A percentile compares a stretch with the other conserved stretches of the same genome.
These are phyloP conservation scores for Pararge aegeria DNA, from an alignment of 1,140 invertebrate genomes.

Conservation along the genomic window DNA sequence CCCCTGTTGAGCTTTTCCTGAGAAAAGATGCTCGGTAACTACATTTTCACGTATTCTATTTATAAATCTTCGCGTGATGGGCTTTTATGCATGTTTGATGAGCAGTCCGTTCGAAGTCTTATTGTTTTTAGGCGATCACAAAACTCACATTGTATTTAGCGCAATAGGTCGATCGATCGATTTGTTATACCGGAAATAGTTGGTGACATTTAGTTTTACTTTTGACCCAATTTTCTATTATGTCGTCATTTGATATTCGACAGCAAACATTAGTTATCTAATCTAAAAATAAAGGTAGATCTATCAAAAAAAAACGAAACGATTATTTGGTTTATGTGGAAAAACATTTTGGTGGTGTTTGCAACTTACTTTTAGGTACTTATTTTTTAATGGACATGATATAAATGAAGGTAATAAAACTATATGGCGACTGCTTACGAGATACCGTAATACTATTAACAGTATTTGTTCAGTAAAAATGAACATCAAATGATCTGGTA, in stretches of 20 bases:
- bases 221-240: conserved; percentile 50
- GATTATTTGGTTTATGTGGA: too few species aligned
- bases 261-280: conserved; percentile 14
- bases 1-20: not conserved
- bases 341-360: too few species aligned
- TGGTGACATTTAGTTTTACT: conserved; percentile 35
- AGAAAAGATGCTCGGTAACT: not conserved
- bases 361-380: too few species aligned
- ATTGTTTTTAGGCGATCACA: conserved; percentile 68
- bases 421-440: too few species aligned
- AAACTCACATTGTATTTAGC: conserved; percentile 57
- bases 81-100: conserved; percentile 55
- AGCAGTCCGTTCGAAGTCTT: conserved; percentile 45
- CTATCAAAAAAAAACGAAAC: not conserved
- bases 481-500: too few species aligned
- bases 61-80: conserved; percentile 45
- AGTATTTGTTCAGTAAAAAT: too few species aligned
- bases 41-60: not conserved
- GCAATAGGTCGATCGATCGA: conserved; percentile 63
- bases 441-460: too few species aligned
- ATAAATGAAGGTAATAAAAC: too few species aligned
- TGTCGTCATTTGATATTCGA: conserved; percentile 17
- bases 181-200: conserved; percentile 63
- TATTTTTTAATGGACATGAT: too few species aligned
- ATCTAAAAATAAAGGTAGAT: not conserved